Conservation (phyloP, 2,797 vertebrate genomes). For the Cuculus canorus region DNA sequence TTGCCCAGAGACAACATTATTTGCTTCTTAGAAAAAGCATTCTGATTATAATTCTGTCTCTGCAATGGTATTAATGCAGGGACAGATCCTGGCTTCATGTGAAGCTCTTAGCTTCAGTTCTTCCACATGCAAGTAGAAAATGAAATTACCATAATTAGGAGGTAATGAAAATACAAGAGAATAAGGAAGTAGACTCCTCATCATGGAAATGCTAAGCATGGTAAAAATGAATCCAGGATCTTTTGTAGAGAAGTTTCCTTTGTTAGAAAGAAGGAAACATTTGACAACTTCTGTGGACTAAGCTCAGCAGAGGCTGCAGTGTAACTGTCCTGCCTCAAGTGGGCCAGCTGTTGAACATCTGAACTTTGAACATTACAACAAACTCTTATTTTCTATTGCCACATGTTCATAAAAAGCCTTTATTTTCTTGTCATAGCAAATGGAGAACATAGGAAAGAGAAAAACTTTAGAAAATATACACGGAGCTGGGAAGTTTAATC, state of each 20-base stretch:
- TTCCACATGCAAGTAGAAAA: neutral
- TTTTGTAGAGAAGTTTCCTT: neutral
- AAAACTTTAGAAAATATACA: neutral
- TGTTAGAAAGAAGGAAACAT: neutral
- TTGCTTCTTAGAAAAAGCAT: neutral
- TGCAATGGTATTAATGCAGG: neutral
- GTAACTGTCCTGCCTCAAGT: neutral
- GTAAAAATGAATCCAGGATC: neutral
- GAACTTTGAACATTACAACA: slow-evolving; percentile 19
- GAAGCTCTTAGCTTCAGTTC: neutral
- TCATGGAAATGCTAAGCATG: neutral
- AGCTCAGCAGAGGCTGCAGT: neutral
- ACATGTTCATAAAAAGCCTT: neutral
- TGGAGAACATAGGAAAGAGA: neutral
- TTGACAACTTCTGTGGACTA: neutral
- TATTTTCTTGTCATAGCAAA: slow-evolving; percentile 22
- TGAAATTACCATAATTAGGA: neutral
- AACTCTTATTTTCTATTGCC: neutral
- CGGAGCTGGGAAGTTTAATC: neutral
- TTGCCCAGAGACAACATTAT: neutral
- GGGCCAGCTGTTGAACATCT: neutral
- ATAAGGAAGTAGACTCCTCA: neutral
- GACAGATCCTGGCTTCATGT: neutral
- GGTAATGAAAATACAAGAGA: neutral
- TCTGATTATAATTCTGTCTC: neutral